Conservation (phyloP, 2,113 vertebrate species). For the Phycodurus eques region DNA sequence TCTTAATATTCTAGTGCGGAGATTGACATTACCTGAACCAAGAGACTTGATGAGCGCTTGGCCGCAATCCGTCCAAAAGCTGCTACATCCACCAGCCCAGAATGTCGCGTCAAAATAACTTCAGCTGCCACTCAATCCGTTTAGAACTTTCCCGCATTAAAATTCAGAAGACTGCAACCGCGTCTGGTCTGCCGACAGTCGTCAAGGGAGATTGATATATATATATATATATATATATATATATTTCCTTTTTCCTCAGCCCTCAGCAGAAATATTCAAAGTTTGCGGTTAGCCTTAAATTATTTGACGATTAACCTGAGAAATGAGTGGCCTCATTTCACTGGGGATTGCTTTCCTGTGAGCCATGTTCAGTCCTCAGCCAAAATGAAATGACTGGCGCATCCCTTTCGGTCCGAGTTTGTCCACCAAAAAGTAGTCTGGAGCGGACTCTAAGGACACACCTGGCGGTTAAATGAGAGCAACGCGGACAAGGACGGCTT, state of each 20-base stretch:
- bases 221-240: no score
- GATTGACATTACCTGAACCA: slow-evolving; percentile 48
- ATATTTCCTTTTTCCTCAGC: slow-evolving; percentile 3
- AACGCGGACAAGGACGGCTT: background rate
- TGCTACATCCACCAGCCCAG: slow-evolving; percentile 45
- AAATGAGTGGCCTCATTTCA: slow-evolving; percentile 37
- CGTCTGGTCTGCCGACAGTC: slow-evolving; percentile 11
- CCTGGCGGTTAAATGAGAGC: slow-evolving; percentile 11
- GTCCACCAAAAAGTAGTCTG: slow-evolving; percentile 17
- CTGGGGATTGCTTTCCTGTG: slow-evolving; percentile 10
- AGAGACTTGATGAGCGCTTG: slow-evolving; percentile 55
- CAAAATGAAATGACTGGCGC: slow-evolving; percentile 47
- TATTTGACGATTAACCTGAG: slow-evolving; percentile 28
- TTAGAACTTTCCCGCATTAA: slow-evolving; percentile 51
- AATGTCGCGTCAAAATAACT: slow-evolving; percentile 62
- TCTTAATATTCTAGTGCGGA: background rate
- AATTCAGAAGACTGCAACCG: slow-evolving; percentile 31
- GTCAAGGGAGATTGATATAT: slow-evolving; percentile 2
- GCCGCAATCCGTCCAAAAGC: slow-evolving; percentile 30
- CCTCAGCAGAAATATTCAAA: slow-evolving; percentile 9
- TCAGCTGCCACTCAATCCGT: slow-evolving; percentile 53
- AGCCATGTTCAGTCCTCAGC: slow-evolving; percentile 51
- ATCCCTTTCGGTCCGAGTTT: slow-evolving; percentile 64
- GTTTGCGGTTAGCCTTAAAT: slow-evolving; percentile 14
- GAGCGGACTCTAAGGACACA: slow-evolving; percentile 38